Base-by-base conservation (phyloP, 2,797 vertebrate genomes). In the Halcyon chelicuti region DNA sequence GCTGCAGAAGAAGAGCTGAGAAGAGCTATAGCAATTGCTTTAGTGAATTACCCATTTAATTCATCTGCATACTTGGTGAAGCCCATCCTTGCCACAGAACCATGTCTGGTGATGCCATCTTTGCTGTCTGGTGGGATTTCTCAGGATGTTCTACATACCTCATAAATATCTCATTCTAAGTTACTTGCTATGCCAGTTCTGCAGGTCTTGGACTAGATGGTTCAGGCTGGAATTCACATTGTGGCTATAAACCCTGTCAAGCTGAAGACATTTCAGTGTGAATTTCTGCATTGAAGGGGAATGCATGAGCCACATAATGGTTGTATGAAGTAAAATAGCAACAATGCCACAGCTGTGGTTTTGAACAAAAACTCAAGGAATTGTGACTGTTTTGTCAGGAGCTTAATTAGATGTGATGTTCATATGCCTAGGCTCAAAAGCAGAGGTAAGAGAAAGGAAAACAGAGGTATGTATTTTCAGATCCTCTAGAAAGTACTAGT, bases 221-320 rank as follows among this genome's bases (percentile, higher is more conserved):
- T 55, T 86, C 35, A 82, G 52, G 22, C 9, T 72, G 68, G 82
- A 77, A 93, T 76, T 91, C 42, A 52, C 31, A 49, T 21, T 63
- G 49, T 67, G 82, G 28, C 85, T 79, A 23, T 83, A 87, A 95
- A 89, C 22, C 42, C 63, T 74, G 35, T 55, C 71, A 85, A 39
- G 62, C 31, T 91, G 47, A 74, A 90, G 33, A 68, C 17, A 80
- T 94, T 93, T 90, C 37, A 28, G 5, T 83, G 54, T 33, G 65
- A 83, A 93, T 91, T 87, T 91, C 81, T 94, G 26, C 49, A 40
- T 90, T 83, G 54, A 37, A 54, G 29, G 66, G 52, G 61, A 88
- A 86, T 57, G 66, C 31, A 51, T 90, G 86, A 93, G 28, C 86
- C 39, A 62, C 0, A 25, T 31, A 72, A 51, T 1, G 1, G 84